Evolutionary conservation across 2,113 vertebrate genomes (phyloP).

Genomic region (Colistium nudipinnis): DNA sequence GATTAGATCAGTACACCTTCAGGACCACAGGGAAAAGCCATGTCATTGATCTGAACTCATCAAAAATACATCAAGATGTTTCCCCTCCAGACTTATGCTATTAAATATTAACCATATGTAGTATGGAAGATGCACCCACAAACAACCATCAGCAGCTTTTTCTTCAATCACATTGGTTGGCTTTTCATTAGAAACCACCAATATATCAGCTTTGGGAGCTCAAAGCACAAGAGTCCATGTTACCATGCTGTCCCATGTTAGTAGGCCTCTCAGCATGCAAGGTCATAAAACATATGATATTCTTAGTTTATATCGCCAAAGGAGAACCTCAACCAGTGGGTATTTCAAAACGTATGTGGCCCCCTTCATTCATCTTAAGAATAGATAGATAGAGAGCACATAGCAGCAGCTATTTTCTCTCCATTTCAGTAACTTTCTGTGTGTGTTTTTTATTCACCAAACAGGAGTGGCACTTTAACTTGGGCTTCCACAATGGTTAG

Average conservation of each 20-base stretch:
- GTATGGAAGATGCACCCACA: not conserved
- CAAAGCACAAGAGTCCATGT: not conserved
- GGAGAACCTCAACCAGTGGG: too few species aligned
- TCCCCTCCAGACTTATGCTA: conserved; percentile 51
- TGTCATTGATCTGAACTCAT: conserved; percentile 58
- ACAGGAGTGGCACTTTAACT: too few species aligned
- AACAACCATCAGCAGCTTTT: conserved; percentile 20
- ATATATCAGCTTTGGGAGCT: not conserved
- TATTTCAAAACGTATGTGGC: too few species aligned
- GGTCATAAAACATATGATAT: not conserved
- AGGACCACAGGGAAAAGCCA: conserved; percentile 36
- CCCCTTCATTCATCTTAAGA: too few species aligned
- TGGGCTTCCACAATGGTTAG: too few species aligned
- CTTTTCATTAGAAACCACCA: conserved; percentile 4
- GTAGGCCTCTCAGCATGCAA: conserved; percentile 9
- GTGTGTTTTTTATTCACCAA: too few species aligned
- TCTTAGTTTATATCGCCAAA: not conserved
- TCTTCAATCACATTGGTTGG: conserved; percentile 15
- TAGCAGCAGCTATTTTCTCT: too few species aligned
- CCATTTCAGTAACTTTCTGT: too few species aligned
- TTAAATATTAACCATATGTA: conserved; percentile 60
- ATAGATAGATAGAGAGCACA: too few species aligned
- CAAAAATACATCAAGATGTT: conserved; percentile 70
- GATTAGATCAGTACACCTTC: conserved; percentile 48
- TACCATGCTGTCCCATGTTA: not conserved